Evolutionary conservation across 1,140 invertebrate species (phyloP).

Genomic region (Neotoxoptera formosana): DNA sequence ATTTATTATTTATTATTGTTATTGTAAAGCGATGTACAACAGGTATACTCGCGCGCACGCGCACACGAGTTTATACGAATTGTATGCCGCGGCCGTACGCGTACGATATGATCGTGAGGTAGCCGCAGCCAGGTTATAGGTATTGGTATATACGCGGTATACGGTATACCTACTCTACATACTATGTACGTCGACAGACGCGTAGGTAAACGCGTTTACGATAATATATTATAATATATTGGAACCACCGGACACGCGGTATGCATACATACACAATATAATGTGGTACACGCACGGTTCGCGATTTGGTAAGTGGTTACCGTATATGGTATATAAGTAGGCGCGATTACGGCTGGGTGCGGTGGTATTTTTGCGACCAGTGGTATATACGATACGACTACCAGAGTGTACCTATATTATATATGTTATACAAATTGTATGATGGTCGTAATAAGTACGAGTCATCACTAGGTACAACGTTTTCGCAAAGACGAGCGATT

Average conservation of each 20-base stretch:
- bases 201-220: not conserved
- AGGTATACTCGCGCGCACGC: not conserved
- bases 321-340: not conserved
- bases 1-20: slow-evolving; percentile 20
- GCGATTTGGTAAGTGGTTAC: not conserved
- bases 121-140: not conserved
- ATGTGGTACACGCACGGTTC: not conserved
- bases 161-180: not conserved
- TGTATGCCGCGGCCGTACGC: not conserved
- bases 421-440: not conserved
- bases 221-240: not conserved
- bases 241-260: not conserved
- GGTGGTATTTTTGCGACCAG: not conserved
- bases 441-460: not conserved
- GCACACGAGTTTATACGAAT: not conserved
- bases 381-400: not conserved
- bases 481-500: no score
- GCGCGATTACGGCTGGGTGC: not conserved
- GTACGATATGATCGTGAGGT: not conserved
- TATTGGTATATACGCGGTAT: no score
- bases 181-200: not conserved
- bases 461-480: not conserved
- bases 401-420: no score
- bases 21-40: not conserved
- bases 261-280: not conserved